These are phyloP conservation scores for Chelmon rostratus DNA, from an alignment of 2,797 vertebrate genomes.

Conservation along the genomic window DNA sequence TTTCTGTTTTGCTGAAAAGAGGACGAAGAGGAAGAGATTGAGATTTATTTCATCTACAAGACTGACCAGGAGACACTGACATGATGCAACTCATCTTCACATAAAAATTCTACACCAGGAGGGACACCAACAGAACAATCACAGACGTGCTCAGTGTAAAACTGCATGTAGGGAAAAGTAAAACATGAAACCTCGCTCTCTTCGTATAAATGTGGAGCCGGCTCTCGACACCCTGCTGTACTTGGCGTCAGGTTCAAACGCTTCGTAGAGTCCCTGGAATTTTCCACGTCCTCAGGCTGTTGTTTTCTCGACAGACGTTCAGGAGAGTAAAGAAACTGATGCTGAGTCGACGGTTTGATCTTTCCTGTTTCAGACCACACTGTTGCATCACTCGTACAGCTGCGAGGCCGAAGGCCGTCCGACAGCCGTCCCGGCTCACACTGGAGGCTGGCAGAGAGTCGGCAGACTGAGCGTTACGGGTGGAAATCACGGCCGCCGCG, in stretches of 20 bases:
- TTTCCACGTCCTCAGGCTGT: background rate
- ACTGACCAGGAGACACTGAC: too few relatives aligned
- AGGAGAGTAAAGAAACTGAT: background rate
- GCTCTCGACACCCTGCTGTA: background rate
- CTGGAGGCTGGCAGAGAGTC: slow-evolving; percentile 28
- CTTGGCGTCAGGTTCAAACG: background rate
- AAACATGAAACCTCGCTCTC: background rate
- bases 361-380: background rate
- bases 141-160: too few relatives aligned
- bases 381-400: background rate
- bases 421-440: slow-evolving; percentile 7
- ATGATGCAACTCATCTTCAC: too few relatives aligned
- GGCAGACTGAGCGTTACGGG: slow-evolving; percentile 11
- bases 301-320: background rate
- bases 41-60: too few relatives aligned
- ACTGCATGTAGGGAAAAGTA: background rate
- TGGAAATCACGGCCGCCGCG: slow-evolving; percentile 27
- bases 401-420: background rate
- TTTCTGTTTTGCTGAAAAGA: too few relatives aligned
- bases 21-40: too few relatives aligned
- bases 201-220: background rate
- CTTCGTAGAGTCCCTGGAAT: background rate
- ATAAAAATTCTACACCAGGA: too few relatives aligned
- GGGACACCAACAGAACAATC: too few relatives aligned
- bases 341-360: background rate